phyloP scores from a whole-genome alignment of 2,113 vertebrate species.

The Nestor notabilis region DNA sequence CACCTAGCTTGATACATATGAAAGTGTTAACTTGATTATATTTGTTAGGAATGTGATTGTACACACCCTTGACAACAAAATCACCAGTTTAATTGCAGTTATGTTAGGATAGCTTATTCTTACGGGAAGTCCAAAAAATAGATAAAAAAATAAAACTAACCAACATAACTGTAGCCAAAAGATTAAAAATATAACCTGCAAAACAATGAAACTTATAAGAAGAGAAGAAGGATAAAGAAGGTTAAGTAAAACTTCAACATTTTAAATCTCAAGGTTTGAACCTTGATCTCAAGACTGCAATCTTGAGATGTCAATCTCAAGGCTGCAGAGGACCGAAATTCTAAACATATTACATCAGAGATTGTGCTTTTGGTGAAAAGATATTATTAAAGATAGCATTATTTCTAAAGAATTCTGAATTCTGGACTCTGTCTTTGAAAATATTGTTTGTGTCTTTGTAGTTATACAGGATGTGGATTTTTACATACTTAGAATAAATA shows the following conservation, averaged over 20 bases:
- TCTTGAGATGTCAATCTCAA: neutral
- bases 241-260: neutral
- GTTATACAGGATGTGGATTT: neutral
- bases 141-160: neutral
- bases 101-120: neutral
- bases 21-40: neutral
- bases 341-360: neutral
- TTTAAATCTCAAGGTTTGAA: neutral
- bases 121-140: neutral
- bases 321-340: neutral
- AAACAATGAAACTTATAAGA: neutral
- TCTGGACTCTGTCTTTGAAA: neutral
- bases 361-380: neutral
- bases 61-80: neutral
- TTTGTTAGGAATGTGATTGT: neutral
- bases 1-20: too few species aligned
- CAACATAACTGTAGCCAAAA: neutral
- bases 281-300: neutral
- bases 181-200: neutral
- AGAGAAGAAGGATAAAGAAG: neutral
- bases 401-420: neutral
- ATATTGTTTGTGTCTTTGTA: neutral
- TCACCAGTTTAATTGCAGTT: neutral
- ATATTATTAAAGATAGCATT: neutral
- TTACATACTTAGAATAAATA: neutral